Evolutionary conservation across 2,797 vertebrate genomes (phyloP).

Genomic region (Cryptoprocta ferox): DNA sequence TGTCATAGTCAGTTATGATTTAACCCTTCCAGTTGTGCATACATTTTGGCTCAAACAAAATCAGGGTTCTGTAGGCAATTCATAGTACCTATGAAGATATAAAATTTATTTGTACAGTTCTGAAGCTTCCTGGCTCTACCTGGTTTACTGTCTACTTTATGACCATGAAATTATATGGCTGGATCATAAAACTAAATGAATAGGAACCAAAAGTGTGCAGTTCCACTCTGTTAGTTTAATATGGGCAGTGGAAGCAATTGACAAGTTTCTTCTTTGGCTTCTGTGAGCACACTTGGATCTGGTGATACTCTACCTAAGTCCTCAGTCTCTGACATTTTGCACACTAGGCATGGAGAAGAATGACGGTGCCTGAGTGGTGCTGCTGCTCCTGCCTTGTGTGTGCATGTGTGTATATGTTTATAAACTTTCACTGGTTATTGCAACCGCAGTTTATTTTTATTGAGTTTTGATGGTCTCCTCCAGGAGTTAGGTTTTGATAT

Average conservation of each 20-base stretch:
- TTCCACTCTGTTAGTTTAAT: background rate
- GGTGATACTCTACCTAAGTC: background rate
- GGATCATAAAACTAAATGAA: slow-evolving; percentile 45
- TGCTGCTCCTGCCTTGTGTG: background rate
- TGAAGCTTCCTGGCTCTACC: background rate
- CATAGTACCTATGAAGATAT: background rate
- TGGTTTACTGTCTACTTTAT: slow-evolving; percentile 38
- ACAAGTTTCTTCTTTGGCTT: slow-evolving; percentile 22
- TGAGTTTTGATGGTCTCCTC: slow-evolving; percentile 1
- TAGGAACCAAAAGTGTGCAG: background rate
- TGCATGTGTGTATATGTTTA: background rate
- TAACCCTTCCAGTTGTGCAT: background rate
- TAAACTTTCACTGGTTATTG: background rate
- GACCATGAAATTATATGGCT: background rate
- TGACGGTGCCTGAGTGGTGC: background rate
- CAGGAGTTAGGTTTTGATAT: slow-evolving; percentile 30
- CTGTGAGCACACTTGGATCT: slow-evolving; percentile 36
- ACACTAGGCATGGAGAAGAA: background rate
- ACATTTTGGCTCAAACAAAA: slow-evolving; percentile 6
- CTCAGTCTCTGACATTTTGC: slow-evolving; percentile 24
- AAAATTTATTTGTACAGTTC: slow-evolving; percentile 52
- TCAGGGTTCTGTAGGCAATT: slow-evolving; percentile 39
- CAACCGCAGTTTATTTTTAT: slow-evolving; percentile 39
- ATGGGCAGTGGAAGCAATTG: background rate
- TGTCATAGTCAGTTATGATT: background rate